Percentiles rank a stretch among this genome's conserved stretches.
phyloP scores from a whole-genome alignment of 2,113 vertebrate species.

The Dromaius novaehollandiae region DNA sequence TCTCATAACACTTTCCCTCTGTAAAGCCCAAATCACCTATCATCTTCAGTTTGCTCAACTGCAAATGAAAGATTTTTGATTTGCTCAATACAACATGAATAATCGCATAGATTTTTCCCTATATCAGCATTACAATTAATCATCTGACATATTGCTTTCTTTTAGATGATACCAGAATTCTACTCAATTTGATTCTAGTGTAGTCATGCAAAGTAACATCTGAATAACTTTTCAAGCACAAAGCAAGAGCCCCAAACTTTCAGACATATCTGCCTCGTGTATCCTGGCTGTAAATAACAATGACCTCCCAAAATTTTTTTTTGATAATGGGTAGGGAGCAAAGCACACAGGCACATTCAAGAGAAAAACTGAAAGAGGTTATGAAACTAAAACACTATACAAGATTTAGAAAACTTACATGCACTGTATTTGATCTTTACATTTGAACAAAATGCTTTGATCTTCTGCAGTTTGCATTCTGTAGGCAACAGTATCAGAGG shows the following conservation, averaged over 20 bases:
- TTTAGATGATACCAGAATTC: neutral
- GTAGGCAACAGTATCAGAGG: neutral
- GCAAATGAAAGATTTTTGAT: neutral
- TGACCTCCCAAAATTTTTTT: neutral
- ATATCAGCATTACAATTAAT: neutral
- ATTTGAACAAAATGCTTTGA: neutral
- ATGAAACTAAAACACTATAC: neutral
- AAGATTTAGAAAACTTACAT: neutral
- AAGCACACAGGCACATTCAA: neutral
- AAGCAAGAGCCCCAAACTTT: neutral
- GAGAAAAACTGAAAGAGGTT: neutral
- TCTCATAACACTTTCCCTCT: neutral
- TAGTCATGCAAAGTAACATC: neutral
- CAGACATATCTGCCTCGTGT: neutral
- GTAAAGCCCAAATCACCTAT: neutral
- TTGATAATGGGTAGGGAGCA: neutral
- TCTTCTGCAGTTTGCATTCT: neutral
- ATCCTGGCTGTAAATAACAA: neutral
- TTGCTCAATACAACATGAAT: neutral
- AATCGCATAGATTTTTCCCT: fast-evolving
- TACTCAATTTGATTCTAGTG: neutral
- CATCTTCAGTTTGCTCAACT: neutral
- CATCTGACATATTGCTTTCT: neutral
- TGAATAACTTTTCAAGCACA: neutral
- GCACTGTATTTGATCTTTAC: neutral